Conservation (phyloP, 2,797 vertebrate species). For the Cyclopterus lumpus region DNA sequence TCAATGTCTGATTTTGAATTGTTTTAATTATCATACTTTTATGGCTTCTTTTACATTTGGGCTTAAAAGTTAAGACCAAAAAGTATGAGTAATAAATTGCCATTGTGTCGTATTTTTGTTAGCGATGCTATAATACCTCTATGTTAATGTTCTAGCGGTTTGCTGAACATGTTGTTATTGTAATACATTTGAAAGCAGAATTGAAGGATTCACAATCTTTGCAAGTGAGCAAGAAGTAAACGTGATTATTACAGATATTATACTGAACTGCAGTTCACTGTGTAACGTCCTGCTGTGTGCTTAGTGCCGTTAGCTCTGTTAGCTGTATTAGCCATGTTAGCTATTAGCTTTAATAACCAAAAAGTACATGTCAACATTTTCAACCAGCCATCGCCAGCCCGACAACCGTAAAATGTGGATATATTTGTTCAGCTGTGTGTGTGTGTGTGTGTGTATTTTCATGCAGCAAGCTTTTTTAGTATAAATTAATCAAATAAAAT, state of each 20-base stretch:
- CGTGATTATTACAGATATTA: slow-evolving; percentile 9
- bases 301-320: no score
- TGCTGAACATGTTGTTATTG: not conserved
- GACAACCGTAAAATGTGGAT: not conserved
- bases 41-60: not conserved
- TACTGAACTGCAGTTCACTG: not conserved
- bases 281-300: no score
- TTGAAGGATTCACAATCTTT: not conserved
- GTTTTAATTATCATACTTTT: not conserved
- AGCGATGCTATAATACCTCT: not conserved
- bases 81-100: not conserved
- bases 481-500: not conserved
- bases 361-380: not conserved
- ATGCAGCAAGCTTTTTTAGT: not conserved
- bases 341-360: not conserved
- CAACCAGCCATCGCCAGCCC: not conserved
- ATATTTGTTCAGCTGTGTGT: not conserved
- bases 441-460: not conserved
- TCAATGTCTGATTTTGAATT: not conserved
- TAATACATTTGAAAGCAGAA: not conserved
- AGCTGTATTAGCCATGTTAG: not conserved
- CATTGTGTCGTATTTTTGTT: no score
- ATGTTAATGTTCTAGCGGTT: not conserved
- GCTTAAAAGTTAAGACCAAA: not conserved
- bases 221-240: slow-evolving; percentile 19